phyloP scores from a whole-genome alignment of 2,797 vertebrate genomes.

The Sphaeramia orbicularis region DNA sequence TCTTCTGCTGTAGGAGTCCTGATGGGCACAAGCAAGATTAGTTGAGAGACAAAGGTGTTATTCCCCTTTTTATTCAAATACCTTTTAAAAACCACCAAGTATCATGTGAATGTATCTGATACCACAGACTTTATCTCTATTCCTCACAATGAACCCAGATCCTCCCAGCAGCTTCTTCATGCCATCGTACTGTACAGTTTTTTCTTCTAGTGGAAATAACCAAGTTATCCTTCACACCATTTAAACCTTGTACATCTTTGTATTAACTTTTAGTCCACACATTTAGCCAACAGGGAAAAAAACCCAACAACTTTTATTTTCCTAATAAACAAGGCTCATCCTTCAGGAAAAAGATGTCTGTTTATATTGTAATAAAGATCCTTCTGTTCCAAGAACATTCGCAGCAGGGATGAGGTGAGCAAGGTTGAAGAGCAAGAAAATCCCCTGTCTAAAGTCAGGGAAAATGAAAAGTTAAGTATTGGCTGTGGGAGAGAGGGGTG shows the following conservation, averaged over 20 bases:
- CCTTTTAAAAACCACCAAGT: no score
- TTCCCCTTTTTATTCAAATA: no score
- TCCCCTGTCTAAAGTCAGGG: conserved; percentile 54
- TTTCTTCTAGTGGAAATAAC: conserved; percentile 34
- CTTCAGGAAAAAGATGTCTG: conserved; percentile 18
- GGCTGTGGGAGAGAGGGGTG: no score
- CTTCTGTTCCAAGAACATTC: conserved; percentile 73
- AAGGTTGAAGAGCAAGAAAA: conserved; percentile 64
- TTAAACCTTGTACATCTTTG: conserved; percentile 21
- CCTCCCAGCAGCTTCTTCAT: background rate
- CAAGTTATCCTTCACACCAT: conserved; percentile 7
- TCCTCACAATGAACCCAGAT: conserved; percentile 1
- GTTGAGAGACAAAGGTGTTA: no score
- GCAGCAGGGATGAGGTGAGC: conserved; percentile 66
- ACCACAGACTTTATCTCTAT: conserved; percentile 1
- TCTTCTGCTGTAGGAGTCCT: no score
- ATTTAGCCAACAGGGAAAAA: conserved; percentile 15
- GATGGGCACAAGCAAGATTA: no score
- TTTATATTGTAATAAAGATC: conserved; percentile 75
- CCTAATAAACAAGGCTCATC: conserved; percentile 53
- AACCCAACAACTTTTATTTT: conserved; percentile 65
- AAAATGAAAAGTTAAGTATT: conserved; percentile 74
- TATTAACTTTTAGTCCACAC: conserved; percentile 33
- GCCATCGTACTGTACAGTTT: background rate
- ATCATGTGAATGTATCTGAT: background rate